Evolutionary conservation across 2,797 vertebrate species (phyloP).

Genomic region (Sebastes melanostomus): DNA sequence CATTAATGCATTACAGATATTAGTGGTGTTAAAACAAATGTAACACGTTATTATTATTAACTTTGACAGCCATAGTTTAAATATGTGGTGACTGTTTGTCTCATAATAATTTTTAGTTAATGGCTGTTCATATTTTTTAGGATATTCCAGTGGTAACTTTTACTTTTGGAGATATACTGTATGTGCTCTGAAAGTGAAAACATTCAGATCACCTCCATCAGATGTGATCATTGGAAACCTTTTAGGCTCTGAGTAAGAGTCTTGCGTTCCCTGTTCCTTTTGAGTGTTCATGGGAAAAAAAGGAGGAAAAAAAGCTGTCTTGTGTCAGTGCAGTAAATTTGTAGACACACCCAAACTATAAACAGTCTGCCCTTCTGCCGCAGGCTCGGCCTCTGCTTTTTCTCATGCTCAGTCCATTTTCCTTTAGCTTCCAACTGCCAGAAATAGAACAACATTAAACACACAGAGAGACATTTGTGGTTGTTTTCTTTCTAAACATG

Average conservation of each 20-base stretch:
- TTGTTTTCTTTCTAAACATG: slow-evolving; percentile 25
- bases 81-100: background rate
- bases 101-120: background rate
- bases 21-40: no score
- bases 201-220: background rate
- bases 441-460: slow-evolving; percentile 42
- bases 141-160: background rate
- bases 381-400: slow-evolving; percentile 53
- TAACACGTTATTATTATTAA: no score
- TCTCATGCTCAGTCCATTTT: slow-evolving; percentile 56
- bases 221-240: slow-evolving; percentile 45
- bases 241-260: slow-evolving; percentile 26
- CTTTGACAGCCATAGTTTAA: no score
- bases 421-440: slow-evolving; percentile 17
- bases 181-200: background rate
- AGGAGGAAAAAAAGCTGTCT: slow-evolving; percentile 30
- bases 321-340: slow-evolving; percentile 69
- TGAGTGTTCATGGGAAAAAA: slow-evolving; percentile 27
- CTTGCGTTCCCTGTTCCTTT: slow-evolving; percentile 44
- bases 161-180: background rate
- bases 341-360: slow-evolving; percentile 82
- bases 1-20: no score
- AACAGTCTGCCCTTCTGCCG: slow-evolving; percentile 74
- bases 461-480: slow-evolving; percentile 7
- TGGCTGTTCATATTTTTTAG: background rate